Conservation (phyloP, 1,140 invertebrate species). For the Antheraea pernyi region DNA sequence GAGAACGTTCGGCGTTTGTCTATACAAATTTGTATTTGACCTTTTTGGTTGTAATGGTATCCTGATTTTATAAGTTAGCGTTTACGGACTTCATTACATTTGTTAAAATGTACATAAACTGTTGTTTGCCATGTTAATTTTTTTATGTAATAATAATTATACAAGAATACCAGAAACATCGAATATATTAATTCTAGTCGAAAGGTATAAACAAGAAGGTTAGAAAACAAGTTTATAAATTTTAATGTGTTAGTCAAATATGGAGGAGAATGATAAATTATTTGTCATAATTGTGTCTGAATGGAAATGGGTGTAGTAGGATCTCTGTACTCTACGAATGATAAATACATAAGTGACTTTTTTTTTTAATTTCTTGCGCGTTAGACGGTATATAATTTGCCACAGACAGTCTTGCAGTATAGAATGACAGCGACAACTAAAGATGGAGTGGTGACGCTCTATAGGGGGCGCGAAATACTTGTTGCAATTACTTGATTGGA, state of each 20-base stretch:
- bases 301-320: too few species aligned
- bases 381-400: too few species aligned
- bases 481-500: too few species aligned
- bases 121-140: background rate
- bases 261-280: too few species aligned
- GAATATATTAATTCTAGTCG: constrained; percentile 3
- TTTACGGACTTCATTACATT: background rate
- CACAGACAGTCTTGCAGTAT: too few species aligned
- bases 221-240: background rate
- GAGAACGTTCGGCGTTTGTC: background rate
- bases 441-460: too few species aligned
- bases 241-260: background rate
- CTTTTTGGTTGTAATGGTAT: background rate
- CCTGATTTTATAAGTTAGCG: background rate
- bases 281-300: too few species aligned
- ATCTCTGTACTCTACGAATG: too few species aligned
- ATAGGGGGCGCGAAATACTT: too few species aligned
- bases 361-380: too few species aligned
- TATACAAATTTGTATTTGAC: background rate
- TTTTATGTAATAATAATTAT: background rate
- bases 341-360: too few species aligned
- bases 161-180: background rate
- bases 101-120: background rate
- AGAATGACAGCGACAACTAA: too few species aligned
- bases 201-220: background rate